phyloP scores from a whole-genome alignment of 2,113 vertebrate genomes.

The Stomatorhinus ivindoensis region DNA sequence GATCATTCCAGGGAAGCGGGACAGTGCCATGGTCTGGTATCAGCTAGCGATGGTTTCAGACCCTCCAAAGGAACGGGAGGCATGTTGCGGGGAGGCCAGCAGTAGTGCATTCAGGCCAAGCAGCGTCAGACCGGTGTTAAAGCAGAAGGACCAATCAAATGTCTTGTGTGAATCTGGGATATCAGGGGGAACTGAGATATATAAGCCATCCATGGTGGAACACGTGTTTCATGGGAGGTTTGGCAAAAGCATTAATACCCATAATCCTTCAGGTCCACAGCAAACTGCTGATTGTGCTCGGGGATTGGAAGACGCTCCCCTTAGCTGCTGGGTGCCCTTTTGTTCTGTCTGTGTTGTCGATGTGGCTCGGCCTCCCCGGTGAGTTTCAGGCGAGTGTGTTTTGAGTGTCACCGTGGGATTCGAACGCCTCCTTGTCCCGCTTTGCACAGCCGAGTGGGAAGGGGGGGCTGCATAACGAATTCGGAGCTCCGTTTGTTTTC shows the following conservation, averaged over 20 bases:
- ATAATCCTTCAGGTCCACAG: background rate
- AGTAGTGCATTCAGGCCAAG: background rate
- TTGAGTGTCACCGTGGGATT: background rate
- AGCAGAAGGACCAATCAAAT: background rate
- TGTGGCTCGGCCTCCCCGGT: background rate
- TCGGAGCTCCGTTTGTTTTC: background rate
- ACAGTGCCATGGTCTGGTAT: background rate
- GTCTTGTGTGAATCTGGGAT: background rate
- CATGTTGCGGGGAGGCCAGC: background rate
- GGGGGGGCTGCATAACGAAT: background rate
- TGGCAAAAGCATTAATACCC: background rate
- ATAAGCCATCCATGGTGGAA: background rate
- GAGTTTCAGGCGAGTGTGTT: background rate
- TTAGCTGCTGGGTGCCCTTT: background rate
- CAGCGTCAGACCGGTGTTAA: background rate
- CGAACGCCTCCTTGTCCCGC: background rate
- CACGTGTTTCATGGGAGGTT: background rate
- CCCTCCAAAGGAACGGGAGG: background rate
- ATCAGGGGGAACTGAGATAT: background rate
- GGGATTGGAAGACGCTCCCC: background rate
- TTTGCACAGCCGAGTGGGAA: background rate
- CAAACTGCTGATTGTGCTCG: background rate
- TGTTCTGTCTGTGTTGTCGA: background rate
- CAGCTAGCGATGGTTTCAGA: background rate
- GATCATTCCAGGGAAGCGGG: background rate